These are phyloP conservation scores for Mus spretus DNA, from an alignment of 2,797 vertebrate species.

Conservation along the genomic window DNA sequence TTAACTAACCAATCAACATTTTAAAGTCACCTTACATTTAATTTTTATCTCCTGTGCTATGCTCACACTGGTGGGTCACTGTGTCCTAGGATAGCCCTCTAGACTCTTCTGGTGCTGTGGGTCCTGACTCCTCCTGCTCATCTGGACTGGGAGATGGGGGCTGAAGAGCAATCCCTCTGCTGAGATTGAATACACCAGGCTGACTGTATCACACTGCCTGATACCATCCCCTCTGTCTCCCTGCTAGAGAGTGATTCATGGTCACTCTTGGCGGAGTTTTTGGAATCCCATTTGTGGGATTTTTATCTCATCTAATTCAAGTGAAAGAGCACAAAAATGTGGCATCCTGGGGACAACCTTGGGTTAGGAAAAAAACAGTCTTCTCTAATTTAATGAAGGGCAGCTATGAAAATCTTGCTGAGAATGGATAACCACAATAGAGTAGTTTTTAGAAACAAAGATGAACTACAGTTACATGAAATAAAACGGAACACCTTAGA, in stretches of 20 bases:
- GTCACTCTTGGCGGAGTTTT: neutral
- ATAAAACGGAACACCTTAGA: slow-evolving; percentile 13
- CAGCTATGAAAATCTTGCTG: slow-evolving; percentile 28
- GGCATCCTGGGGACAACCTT: neutral
- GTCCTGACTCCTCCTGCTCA: neutral
- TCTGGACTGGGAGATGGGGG: no score
- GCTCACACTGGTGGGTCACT: neutral
- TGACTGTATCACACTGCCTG: neutral
- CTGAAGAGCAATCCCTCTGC: neutral
- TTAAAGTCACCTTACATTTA: slow-evolving; percentile 1
- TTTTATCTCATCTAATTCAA: slow-evolving; percentile 48
- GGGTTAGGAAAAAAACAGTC: neutral
- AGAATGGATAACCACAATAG: no score
- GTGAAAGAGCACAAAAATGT: slow-evolving; percentile 17
- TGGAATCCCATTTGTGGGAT: slow-evolving; percentile 22
- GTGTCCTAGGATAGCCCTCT: neutral
- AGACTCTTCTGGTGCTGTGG: neutral
- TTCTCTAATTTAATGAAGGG: slow-evolving; percentile 37
- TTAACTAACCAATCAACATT: neutral
- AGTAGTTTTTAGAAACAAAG: neutral
- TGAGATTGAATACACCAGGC: neutral
- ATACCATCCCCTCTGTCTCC: neutral
- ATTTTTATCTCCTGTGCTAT: neutral
- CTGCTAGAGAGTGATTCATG: neutral
- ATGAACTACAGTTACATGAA: neutral